Conservation (phyloP, 2,797 vertebrate genomes). For the Pampus argenteus region DNA sequence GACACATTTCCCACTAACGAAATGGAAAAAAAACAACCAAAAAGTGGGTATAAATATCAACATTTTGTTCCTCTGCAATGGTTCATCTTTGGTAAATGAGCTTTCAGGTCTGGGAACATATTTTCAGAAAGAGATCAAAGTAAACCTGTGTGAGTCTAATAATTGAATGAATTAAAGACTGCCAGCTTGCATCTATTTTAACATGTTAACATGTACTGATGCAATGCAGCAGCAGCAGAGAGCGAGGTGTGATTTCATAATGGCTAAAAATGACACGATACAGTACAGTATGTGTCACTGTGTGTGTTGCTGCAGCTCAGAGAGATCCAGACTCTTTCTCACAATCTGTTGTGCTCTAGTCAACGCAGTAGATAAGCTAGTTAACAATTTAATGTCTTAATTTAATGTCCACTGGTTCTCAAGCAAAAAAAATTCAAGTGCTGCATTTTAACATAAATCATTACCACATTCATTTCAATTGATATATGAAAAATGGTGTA, state of each 20-base stretch:
- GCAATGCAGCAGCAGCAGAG: slow-evolving; percentile 35
- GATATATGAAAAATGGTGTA: too few relatives aligned
- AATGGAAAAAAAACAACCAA: too few relatives aligned
- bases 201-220: slow-evolving; percentile 34
- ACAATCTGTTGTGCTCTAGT: slow-evolving; percentile 20
- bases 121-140: neutral
- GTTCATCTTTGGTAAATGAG: neutral
- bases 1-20: too few relatives aligned
- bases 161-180: slow-evolving; percentile 29
- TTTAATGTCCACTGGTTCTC: neutral
- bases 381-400: neutral
- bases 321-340: slow-evolving; percentile 20
- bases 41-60: neutral
- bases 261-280: slow-evolving; percentile 52
- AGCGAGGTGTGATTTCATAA: slow-evolving; percentile 58
- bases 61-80: neutral
- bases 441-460: neutral
- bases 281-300: slow-evolving; percentile 31
- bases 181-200: slow-evolving; percentile 62
- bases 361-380: neutral
- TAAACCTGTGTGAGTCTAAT: slow-evolving; percentile 6
- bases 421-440: neutral
- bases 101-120: neutral
- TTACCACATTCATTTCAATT: neutral
- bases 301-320: slow-evolving; percentile 14